Percentiles rank a stretch among this genome's conserved stretches.
Evolutionary conservation across 2,888 invertebrate genomes (phyloP).

Genomic region (Orthonychiurus folsomi): DNA sequence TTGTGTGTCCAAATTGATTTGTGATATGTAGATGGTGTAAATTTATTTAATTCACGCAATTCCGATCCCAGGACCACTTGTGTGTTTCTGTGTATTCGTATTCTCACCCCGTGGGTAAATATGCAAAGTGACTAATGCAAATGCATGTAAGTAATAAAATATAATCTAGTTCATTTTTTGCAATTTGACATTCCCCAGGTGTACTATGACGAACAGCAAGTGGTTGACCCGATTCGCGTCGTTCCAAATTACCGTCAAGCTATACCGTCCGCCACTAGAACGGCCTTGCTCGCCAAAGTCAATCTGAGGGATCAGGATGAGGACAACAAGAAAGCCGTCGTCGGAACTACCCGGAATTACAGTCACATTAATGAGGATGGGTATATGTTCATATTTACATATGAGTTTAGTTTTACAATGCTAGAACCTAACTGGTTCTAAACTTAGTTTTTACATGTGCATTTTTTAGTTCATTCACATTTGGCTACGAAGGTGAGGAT

Average conservation of each 20-base stretch:
- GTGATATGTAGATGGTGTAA: too few species aligned
- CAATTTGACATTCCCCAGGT: neutral
- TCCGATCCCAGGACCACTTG: too few species aligned
- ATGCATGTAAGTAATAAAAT: too few species aligned
- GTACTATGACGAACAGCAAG: slow-evolving; percentile 25
- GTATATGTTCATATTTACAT: slow-evolving; percentile 70
- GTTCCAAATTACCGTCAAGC: slow-evolving; percentile 38
- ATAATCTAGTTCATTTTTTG: too few species aligned
- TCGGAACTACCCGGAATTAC: slow-evolving; percentile 73
- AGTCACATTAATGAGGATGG: slow-evolving; percentile 75
- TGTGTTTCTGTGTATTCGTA: too few species aligned
- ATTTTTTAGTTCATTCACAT: slow-evolving; percentile 18
- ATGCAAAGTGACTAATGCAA: too few species aligned
- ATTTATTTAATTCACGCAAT: too few species aligned
- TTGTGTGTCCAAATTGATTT: neutral
- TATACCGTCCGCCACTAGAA: slow-evolving; percentile 26
- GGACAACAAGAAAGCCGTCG: slow-evolving; percentile 42
- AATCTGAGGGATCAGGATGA: slow-evolving; percentile 20
- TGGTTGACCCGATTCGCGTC: slow-evolving; percentile 33
- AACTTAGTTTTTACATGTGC: too few species aligned
- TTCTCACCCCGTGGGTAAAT: too few species aligned
- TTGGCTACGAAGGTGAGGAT: slow-evolving; percentile 50
- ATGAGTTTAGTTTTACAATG: too few species aligned
- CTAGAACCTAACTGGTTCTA: too few species aligned
- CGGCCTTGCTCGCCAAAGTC: slow-evolving; percentile 34